A percentile compares a stretch with the other conserved stretches of the same genome.
Conservation (phyloP, 2,113 vertebrate genomes). For the Ictalurus furcatus region DNA sequence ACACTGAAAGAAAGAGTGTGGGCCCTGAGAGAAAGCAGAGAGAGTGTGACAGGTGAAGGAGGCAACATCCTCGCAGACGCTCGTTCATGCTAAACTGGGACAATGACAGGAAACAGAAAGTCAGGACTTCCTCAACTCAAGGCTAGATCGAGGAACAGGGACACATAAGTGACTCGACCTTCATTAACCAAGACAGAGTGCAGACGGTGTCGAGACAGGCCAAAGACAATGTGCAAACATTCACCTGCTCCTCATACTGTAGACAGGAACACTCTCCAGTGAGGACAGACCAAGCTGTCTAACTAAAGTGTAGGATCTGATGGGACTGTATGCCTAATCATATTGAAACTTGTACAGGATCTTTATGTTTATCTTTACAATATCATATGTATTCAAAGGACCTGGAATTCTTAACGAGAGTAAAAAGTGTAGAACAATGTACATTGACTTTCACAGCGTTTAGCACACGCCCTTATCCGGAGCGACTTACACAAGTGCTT, state of each 20-base stretch:
- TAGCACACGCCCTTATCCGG: not conserved
- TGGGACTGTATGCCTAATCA: not conserved
- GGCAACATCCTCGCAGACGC: conserved; percentile 37
- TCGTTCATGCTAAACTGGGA: conserved; percentile 4
- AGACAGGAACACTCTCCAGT: not conserved
- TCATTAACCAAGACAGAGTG: conserved; percentile 24
- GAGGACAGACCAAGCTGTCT: not conserved
- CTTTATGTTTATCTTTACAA: too few species aligned
- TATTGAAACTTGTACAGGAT: not conserved
- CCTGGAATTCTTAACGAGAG: not conserved
- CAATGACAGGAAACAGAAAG: conserved; percentile 44
- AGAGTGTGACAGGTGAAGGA: conserved; percentile 25
- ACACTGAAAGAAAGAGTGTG: conserved; percentile 3
- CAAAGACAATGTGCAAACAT: conserved; percentile 14
- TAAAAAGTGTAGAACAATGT: not conserved
- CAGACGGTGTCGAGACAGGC: not conserved
- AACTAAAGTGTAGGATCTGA: not conserved
- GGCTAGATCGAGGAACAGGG: conserved; percentile 2
- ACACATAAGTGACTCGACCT: not conserved
- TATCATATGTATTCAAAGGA: not conserved
- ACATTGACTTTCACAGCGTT: not conserved
- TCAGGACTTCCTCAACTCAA: conserved; percentile 27
- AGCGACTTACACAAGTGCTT: not conserved
- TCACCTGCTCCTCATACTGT: not conserved
- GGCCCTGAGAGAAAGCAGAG: conserved; percentile 9